phyloP scores from a whole-genome alignment of 2,888 invertebrate genomes.

The Asteroscopus sphinx region DNA sequence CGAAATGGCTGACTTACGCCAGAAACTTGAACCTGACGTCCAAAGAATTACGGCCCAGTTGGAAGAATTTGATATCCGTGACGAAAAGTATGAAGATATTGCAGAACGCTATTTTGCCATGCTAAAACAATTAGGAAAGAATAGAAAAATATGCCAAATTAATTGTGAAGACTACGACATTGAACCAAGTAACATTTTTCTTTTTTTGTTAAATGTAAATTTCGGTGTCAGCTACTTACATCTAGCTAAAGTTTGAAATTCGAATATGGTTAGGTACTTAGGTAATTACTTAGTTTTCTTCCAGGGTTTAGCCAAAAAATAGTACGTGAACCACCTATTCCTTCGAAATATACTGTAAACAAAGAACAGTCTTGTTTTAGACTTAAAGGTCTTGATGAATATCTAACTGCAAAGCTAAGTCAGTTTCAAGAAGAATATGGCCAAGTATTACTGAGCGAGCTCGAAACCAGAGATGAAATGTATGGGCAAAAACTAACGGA shows the following conservation, averaged over 20 bases:
- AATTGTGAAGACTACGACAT: slow-evolving; percentile 47
- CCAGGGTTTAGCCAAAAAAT: slow-evolving; percentile 16
- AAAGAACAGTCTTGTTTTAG: slow-evolving; percentile 55
- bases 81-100: slow-evolving; percentile 39
- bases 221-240: too few relatives aligned
- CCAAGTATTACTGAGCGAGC: neutral
- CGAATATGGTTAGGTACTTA: too few relatives aligned
- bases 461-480: slow-evolving; percentile 27
- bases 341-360: slow-evolving; percentile 10
- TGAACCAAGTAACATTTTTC: slow-evolving; percentile 22
- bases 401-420: slow-evolving; percentile 46
- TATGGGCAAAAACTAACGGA: slow-evolving; percentile 44
- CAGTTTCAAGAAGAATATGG: slow-evolving; percentile 27
- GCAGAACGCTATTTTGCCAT: slow-evolving; percentile 26
- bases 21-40: slow-evolving; percentile 52
- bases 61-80: slow-evolving; percentile 37
- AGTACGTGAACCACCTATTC: neutral
- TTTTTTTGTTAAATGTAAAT: neutral
- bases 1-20: slow-evolving; percentile 52
- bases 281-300: too few relatives aligned
- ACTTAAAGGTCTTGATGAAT: slow-evolving; percentile 52
- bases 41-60: slow-evolving; percentile 39
- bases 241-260: too few relatives aligned
- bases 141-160: slow-evolving; percentile 57
- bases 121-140: slow-evolving; percentile 42